phyloP scores from a whole-genome alignment of 1,140 invertebrate genomes.

The Drosophila fuyamai region DNA sequence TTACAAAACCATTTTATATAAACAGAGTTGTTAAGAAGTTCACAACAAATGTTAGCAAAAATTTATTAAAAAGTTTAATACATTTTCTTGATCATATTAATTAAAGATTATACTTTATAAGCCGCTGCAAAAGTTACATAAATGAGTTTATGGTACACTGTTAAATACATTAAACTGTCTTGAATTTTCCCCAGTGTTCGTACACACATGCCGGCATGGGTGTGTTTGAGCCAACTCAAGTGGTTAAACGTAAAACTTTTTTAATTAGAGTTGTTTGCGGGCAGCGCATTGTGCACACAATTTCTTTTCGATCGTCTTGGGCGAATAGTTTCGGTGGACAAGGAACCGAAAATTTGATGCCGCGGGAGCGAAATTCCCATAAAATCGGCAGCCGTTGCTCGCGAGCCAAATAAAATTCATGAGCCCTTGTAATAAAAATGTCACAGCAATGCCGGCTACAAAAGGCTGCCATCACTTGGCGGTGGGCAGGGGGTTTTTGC shows the following conservation, averaged over 20 bases:
- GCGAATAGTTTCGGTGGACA: conserved; percentile 59
- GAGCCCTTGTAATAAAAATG: conserved; percentile 79
- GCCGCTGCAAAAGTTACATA: too few species aligned
- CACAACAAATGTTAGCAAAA: too few species aligned
- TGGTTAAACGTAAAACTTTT: conserved; percentile 82
- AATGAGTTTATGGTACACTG: too few species aligned
- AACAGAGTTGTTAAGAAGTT: too few species aligned
- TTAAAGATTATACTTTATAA: too few species aligned
- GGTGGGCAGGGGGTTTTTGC: not conserved
- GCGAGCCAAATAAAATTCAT: conserved; percentile 78
- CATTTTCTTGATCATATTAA: too few species aligned
- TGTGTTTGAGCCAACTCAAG: conserved; percentile 64
- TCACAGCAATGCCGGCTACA: conserved; percentile 59
- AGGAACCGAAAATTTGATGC: conserved; percentile 32
- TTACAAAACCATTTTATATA: too few species aligned
- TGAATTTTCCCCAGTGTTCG: conserved; percentile 10
- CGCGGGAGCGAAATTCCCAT: conserved; percentile 45
- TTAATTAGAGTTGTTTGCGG: conserved; percentile 81
- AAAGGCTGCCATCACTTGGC: conserved; percentile 52
- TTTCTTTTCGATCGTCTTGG: conserved; percentile 70
- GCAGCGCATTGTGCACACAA: conserved; percentile 68
- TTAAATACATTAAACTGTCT: not conserved
- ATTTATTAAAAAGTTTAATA: too few species aligned
- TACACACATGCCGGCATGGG: conserved; percentile 29
- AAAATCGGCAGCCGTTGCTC: conserved; percentile 62